Evolutionary conservation across 92 coral and sea anemone genomes (phyloP), one percentile per base, ranked within the genome.

Genomic region (Siderastrea siderea): DNA sequence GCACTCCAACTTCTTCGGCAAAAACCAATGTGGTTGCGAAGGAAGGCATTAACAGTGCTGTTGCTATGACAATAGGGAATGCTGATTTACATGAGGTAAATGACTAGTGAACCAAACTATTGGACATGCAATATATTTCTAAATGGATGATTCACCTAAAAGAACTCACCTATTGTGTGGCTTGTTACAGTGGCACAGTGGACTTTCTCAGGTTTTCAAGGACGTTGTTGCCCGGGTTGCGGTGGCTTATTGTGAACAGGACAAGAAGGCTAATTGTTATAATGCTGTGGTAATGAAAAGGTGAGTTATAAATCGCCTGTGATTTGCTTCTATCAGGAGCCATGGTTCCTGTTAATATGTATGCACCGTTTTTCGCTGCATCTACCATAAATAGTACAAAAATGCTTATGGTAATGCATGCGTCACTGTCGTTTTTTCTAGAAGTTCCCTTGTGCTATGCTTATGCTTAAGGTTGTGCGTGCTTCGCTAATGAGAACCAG

Each of bases 51-150:
- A 38, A 67, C 4, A 66, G 67, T 83, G 80, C 80, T 13, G 80
- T 83, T 43, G 47, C 63, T 52, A 57, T 83, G 80, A 72, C 87
- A 19, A 72, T 83, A 62, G 60, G 58, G 80, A 44, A 73, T 38
- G 16, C 51, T 3, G 60, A 73, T n/a, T 60, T 83, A 50, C 14
- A 26, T 11, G 87, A 83, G 87, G 87, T 82, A 46, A 47, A 47
- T 57, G 4, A 47, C 49, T 2, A 60, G n/a, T 5, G n/a, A 60
- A 5, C 26, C 6, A 16, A 16, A 3, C 7, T 4, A 19, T 15
- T 64, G n/a, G 43, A 19, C 12, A 60, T 60, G 0, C 4, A 16
- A 64, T 44, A 64, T 50, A 5, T 13, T 1, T 12, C 2, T 16
- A n/a, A n/a, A n/a, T n/a, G n/a, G n/a, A n/a, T n/a, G n/a, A n/a